A percentile compares a stretch with the other conserved stretches of the same genome.
Conservation (phyloP, 2,113 vertebrate species). For the Ageneiosus marmoratus region DNA sequence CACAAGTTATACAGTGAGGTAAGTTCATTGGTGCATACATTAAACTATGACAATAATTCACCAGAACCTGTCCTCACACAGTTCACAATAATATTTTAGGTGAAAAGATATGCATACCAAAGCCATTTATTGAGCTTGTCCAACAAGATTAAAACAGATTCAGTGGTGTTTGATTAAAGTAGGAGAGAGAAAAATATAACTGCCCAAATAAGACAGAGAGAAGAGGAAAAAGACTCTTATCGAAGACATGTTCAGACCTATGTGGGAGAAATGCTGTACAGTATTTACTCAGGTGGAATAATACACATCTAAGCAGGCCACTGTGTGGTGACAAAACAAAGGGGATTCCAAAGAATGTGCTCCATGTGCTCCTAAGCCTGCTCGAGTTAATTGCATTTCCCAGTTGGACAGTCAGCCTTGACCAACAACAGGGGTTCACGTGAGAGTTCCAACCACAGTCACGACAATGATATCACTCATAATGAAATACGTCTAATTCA, state of each 20-base stretch:
- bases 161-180: constrained; percentile 49
- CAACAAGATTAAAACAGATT: constrained; percentile 56
- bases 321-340: constrained; percentile 83
- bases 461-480: constrained; percentile 7
- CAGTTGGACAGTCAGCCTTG: constrained; percentile 63
- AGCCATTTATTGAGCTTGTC: constrained; percentile 61
- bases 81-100: constrained; percentile 14
- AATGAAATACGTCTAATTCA: background rate
- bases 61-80: constrained; percentile 49
- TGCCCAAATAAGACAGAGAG: background rate
- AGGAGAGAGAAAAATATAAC: background rate
- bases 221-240: constrained; percentile 2
- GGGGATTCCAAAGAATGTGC: constrained; percentile 83
- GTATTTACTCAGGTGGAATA: constrained; percentile 96
- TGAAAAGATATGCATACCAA: constrained; percentile 62
- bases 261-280: constrained; percentile 75
- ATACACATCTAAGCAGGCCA: constrained; percentile 77
- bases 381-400: constrained; percentile 65
- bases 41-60: constrained; percentile 51
- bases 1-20: constrained; percentile 63
- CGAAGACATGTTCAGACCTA: constrained; percentile 69
- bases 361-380: constrained; percentile 72
- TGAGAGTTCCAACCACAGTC: constrained; percentile 8
- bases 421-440: constrained; percentile 57
- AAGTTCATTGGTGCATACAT: constrained; percentile 50